A percentile compares a stretch with the other conserved stretches of the same genome.
Conservation (phyloP, 2,888 invertebrate genomes). For the Artemia sp. region DNA sequence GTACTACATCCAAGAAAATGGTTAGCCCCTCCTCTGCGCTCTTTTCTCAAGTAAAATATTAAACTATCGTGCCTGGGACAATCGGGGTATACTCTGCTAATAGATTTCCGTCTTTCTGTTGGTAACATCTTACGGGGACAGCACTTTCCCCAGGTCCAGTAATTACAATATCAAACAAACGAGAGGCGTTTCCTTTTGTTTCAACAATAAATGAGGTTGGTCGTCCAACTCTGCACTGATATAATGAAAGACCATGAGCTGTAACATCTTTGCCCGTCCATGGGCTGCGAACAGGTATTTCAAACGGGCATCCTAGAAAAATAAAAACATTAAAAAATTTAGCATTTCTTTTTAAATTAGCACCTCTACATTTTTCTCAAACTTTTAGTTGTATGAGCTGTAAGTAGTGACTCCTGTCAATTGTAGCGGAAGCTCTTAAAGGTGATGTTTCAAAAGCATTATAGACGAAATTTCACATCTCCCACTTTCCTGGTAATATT, state of each 20-base stretch:
- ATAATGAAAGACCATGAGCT: conserved; percentile 62
- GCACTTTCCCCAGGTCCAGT: conserved; percentile 57
- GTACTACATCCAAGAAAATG: no score
- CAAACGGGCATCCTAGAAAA: conserved; percentile 39
- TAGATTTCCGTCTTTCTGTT: conserved; percentile 84
- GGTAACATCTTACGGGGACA: conserved; percentile 78
- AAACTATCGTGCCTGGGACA: conserved; percentile 21
- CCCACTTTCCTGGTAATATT: no score
- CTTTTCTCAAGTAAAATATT: not conserved
- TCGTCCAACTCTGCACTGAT: conserved; percentile 56
- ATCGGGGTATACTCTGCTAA: conserved; percentile 81
- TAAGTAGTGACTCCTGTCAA: no score
- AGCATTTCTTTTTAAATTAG: not conserved
- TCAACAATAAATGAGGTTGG: conserved; percentile 75
- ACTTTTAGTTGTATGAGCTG: no score
- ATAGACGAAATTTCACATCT: no score
- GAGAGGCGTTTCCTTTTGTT: conserved; percentile 60
- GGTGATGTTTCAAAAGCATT: no score
- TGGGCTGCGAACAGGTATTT: conserved; percentile 42
- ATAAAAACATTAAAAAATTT: conserved; percentile 18
- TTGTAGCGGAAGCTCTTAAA: no score
- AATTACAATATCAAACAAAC: conserved; percentile 63
- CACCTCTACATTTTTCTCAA: not conserved
- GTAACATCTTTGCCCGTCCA: conserved; percentile 54
- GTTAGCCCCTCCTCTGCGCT: no score